Percentiles rank a stretch among this genome's conserved stretches.
Conservation (phyloP, 2,888 invertebrate species). For the Macaria liturata region DNA sequence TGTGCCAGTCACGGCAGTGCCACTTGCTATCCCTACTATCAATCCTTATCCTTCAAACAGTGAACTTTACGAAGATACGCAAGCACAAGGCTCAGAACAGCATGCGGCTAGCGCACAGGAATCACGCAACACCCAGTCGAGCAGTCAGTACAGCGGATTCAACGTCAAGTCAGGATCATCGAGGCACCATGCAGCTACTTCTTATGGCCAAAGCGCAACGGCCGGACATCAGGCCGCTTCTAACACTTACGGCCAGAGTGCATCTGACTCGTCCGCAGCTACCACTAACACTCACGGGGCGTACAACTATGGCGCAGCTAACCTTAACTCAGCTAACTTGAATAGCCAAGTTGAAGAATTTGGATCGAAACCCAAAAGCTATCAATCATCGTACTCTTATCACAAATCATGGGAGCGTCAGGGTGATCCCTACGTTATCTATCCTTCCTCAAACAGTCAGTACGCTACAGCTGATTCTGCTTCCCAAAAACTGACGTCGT, state of each 20-base stretch:
- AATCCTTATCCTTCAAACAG: slow-evolving; percentile 55
- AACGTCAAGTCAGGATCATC: slow-evolving; percentile 50
- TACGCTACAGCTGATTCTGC: slow-evolving; percentile 34
- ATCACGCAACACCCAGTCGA: slow-evolving; percentile 44
- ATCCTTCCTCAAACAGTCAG: slow-evolving; percentile 53
- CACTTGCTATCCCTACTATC: slow-evolving; percentile 47
- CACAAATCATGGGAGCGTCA: slow-evolving; percentile 80
- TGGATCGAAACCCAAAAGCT: slow-evolving; percentile 66
- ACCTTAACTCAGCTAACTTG: slow-evolving; percentile 30
- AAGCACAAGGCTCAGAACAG: slow-evolving; percentile 37
- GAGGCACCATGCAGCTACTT: slow-evolving; percentile 34
- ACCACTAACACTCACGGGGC: slow-evolving; percentile 31
- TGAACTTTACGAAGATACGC: slow-evolving; percentile 59
- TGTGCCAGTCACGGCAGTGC: slow-evolving; percentile 42
- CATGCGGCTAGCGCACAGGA: slow-evolving; percentile 41
- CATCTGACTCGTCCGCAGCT: slow-evolving; percentile 28
- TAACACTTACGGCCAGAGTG: slow-evolving; percentile 42
- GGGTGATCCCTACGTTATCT: slow-evolving; percentile 76
- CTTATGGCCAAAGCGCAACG: slow-evolving; percentile 39
- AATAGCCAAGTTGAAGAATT: slow-evolving; percentile 47
- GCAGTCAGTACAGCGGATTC: slow-evolving; percentile 43
- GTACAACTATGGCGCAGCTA: slow-evolving; percentile 16
- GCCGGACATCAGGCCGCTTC: slow-evolving; percentile 41
- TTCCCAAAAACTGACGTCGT: slow-evolving; percentile 55
- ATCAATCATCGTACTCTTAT: slow-evolving; percentile 77